These are phyloP conservation scores for Grammomys surdaster DNA, from an alignment of 2,113 vertebrate species.

Conservation along the genomic window DNA sequence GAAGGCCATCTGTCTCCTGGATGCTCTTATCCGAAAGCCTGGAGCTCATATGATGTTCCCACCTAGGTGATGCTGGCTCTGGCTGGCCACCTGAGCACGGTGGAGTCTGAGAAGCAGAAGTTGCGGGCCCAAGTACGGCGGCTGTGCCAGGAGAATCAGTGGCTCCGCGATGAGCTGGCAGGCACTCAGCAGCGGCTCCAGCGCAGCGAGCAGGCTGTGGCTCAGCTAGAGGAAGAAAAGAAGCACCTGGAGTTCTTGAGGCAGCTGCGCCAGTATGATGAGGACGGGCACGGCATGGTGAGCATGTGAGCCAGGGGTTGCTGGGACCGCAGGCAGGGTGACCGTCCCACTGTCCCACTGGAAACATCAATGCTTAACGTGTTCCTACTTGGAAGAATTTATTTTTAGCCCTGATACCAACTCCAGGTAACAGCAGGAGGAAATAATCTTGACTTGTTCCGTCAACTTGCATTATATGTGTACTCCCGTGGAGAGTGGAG, in stretches of 20 bases:
- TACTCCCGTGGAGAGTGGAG: background rate
- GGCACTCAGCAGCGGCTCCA: constrained; percentile 99
- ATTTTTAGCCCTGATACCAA: constrained; percentile 11
- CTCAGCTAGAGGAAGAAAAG: constrained; percentile 99
- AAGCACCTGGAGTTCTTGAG: constrained; percentile 99
- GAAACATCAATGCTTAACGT: background rate
- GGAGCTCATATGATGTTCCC: constrained; percentile 38
- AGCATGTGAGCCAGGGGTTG: constrained; percentile 66
- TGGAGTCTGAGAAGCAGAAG: constrained; percentile 99
- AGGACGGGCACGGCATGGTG: constrained; percentile 92
- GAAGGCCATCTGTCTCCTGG: background rate
- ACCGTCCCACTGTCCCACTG: background rate
- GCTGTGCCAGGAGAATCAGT: constrained; percentile 99
- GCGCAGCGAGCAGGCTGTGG: constrained; percentile 97
- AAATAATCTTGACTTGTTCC: background rate
- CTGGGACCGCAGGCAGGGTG: background rate
- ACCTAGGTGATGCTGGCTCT: constrained; percentile 98
- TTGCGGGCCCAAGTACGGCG: constrained; percentile 96
- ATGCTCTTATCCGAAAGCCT: background rate
- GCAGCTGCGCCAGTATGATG: constrained; percentile 98
- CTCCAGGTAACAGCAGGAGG: background rate
- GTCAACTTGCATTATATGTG: background rate
- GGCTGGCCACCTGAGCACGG: constrained; percentile 96
- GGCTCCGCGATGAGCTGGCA: constrained; percentile 97
- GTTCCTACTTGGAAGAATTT: background rate